Percentiles rank a stretch among this genome's conserved stretches.
Conservation (phyloP, 2,888 invertebrate species). For the Tinea trinotella region DNA sequence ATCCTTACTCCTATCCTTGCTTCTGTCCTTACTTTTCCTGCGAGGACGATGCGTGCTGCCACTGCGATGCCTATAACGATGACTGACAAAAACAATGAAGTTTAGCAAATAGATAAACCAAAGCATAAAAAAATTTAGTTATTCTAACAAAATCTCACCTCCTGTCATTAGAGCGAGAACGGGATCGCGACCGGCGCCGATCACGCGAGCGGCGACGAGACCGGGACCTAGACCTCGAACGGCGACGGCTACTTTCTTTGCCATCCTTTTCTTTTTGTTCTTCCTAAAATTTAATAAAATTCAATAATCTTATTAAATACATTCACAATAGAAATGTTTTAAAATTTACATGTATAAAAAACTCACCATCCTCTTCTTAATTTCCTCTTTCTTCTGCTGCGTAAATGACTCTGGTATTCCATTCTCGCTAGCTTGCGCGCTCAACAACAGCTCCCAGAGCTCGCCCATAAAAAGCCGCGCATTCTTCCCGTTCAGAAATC, state of each 20-base stretch:
- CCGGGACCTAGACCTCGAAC: conserved; percentile 41
- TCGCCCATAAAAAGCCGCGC: conserved; percentile 98
- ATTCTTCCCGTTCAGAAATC: conserved; percentile 98
- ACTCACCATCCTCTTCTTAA: conserved; percentile 87
- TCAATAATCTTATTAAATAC: background rate
- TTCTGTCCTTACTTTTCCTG: conserved; percentile 44
- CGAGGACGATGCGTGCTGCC: conserved; percentile 57
- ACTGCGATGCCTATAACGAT: conserved; percentile 46
- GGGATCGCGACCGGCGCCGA: conserved; percentile 44
- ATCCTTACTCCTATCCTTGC: conserved; percentile 27
- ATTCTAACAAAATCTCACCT: conserved; percentile 40
- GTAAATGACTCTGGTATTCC: conserved; percentile 97
- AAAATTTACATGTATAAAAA: background rate
- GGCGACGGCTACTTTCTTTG: conserved; percentile 79
- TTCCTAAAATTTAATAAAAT: conserved; percentile 30
- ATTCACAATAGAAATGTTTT: background rate
- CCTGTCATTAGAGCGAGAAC: conserved; percentile 50
- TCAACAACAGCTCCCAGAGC: conserved; percentile 94
- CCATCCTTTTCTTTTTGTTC: conserved; percentile 75
- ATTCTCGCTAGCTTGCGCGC: conserved; percentile 94
- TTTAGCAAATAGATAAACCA: background rate
- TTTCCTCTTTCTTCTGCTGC: conserved; percentile 97
- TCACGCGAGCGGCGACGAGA: conserved; percentile 48
- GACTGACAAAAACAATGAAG: background rate
- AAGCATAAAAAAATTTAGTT: background rate